A percentile compares a stretch with the other conserved stretches of the same genome.
These are phyloP conservation scores for Empidonax alnorum DNA, from an alignment of 2,113 vertebrate species.

Conservation along the genomic window DNA sequence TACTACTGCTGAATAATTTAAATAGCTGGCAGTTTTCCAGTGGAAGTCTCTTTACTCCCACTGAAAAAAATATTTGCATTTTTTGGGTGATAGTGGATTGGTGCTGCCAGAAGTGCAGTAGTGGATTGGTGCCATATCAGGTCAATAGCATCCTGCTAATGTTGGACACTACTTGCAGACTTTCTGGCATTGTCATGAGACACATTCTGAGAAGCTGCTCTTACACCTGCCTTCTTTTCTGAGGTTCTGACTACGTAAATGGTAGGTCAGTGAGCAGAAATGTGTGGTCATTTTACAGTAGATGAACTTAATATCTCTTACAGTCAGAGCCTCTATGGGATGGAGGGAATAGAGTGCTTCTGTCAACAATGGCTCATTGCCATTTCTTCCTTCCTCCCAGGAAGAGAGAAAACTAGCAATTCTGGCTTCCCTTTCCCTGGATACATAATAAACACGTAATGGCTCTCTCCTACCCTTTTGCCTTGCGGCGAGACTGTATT, in stretches of 20 bases:
- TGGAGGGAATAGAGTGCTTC: background rate
- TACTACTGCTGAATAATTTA: background rate
- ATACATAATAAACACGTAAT: background rate
- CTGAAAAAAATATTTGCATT: background rate
- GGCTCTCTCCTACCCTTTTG: background rate
- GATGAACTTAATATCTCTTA: background rate
- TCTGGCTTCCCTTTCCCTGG: conserved; percentile 38
- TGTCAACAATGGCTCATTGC: conserved; percentile 43
- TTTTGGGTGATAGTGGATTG: background rate
- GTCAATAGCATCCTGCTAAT: background rate
- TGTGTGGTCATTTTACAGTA: background rate
- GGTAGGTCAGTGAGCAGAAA: background rate
- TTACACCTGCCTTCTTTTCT: background rate
- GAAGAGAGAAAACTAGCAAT: conserved; percentile 36
- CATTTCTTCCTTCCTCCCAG: conserved; percentile 54
- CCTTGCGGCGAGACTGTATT: background rate
- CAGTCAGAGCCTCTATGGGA: background rate
- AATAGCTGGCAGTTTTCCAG: conserved; percentile 25
- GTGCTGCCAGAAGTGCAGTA: background rate
- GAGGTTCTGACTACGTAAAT: background rate
- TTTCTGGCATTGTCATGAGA: background rate
- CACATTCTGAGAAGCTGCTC: background rate
- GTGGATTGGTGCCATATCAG: background rate
- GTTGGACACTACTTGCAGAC: background rate
- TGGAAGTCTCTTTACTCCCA: background rate